Evolutionary conservation across 2,888 invertebrate species (phyloP), one percentile per base, ranked within the genome.

Genomic region (Synanthedon andrenaeformis): DNA sequence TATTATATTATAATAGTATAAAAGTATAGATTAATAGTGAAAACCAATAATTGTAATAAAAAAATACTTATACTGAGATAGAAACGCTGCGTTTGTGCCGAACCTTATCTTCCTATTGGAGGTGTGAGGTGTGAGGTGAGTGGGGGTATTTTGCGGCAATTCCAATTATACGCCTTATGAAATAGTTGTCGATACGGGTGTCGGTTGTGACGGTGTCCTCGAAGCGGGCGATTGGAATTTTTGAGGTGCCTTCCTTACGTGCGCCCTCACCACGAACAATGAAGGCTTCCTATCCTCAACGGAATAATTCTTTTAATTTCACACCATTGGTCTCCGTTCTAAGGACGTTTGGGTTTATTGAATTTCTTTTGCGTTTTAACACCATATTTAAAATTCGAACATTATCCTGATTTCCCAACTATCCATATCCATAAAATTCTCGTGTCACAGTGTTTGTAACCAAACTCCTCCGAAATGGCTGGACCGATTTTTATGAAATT

Each of bases 151-250:
- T 66, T 69, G 72, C 74, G 76, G 83, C 82, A 77, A 85, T 85
- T 84, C 64, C 84, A 84, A 83, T 85, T 82, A 85, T 84, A 82
- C 79, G 79, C 72, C 81, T 84, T 83, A 85, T 85, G 85, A 83
- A 83, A 85, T 84, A 84, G 79, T 82, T 76, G 75, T 73, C 73
- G 65, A 67, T 68, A 58, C 62, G 63, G 74, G 69, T 69, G 76
- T 67, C 74, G 79, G 71, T 77, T 74, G 76, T 73, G 74, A 76
- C 74, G 69, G 66, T 66, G 65, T 73, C 73, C 78, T 75, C 76
- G 79, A 69, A 66, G 73, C 72, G 57, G 72, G 67, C 76, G 79
- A 80, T 79, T 65, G 81, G 81, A 81, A 81, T 82, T 79, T 76
- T 71, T 68, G 65, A 72, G 66, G 67, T 66, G 65, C 69, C 70